These are phyloP conservation scores for Limnodromus scolopaceus DNA, from an alignment of 2,797 vertebrate species.

Conservation along the genomic window DNA sequence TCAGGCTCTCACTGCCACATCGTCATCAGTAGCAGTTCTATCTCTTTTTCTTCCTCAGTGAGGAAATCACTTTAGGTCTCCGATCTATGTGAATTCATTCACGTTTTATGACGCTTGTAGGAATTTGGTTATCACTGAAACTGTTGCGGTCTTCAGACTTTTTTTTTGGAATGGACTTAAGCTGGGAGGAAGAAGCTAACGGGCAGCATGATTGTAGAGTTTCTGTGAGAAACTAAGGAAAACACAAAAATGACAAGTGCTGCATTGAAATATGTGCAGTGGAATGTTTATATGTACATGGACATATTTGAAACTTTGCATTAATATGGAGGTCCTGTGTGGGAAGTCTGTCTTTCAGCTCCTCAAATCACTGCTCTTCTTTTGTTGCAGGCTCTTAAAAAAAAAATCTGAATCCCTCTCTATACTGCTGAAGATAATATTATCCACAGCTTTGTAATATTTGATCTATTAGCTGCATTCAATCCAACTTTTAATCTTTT, in stretches of 20 bases:
- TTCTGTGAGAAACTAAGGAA: background rate
- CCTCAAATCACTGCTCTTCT: background rate
- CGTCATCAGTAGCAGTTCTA: fast-evolving
- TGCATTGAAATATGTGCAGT: background rate
- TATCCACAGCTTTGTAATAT: background rate
- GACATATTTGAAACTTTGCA: background rate
- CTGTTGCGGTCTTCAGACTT: background rate
- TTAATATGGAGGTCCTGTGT: background rate
- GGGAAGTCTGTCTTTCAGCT: background rate
- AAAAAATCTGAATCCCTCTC: background rate
- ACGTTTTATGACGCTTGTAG: background rate
- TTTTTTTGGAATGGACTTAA: background rate
- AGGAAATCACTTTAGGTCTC: background rate
- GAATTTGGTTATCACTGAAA: background rate
- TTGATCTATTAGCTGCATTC: background rate
- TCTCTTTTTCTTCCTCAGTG: background rate
- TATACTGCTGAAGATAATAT: background rate
- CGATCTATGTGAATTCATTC: background rate
- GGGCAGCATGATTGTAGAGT: background rate
- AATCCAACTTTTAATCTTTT: background rate
- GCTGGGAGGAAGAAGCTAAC: background rate
- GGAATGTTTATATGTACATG: background rate
- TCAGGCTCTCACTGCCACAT: background rate
- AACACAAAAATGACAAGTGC: background rate
- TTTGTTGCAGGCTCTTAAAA: background rate